These are phyloP conservation scores for Stegodyphus dumicola DNA, from an alignment of 1,140 invertebrate species.

Conservation along the genomic window DNA sequence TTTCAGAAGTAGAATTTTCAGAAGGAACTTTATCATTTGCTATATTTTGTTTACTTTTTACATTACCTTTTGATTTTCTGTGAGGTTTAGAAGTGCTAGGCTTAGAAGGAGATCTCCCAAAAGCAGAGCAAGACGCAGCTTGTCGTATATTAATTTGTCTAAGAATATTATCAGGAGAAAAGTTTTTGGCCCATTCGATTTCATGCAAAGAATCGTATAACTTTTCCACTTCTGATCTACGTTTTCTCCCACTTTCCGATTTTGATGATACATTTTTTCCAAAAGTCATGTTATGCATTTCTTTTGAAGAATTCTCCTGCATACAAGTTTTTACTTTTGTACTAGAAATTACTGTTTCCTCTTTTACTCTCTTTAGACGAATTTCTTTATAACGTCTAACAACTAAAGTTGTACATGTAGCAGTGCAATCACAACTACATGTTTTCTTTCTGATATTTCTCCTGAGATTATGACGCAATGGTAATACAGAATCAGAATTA, in stretches of 20 bases:
- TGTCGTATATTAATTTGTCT: conserved; percentile 24
- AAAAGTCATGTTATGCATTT: not conserved
- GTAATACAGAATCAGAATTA: not conserved
- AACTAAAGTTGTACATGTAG: conserved; percentile 8
- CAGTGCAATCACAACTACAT: conserved; percentile 36
- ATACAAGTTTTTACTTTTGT: conserved; percentile 20
- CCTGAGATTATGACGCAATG: conserved; percentile 27
- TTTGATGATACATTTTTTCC: conserved; percentile 13
- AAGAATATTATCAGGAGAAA: conserved; percentile 52
- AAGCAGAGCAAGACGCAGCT: conserved; percentile 28
- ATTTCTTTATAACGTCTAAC: conserved; percentile 16
- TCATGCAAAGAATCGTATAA: conserved; percentile 43
- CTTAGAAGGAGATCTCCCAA: not conserved
- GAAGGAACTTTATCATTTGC: not conserved
- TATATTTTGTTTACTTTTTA: not conserved
- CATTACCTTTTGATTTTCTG: not conserved
- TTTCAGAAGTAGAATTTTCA: not conserved
- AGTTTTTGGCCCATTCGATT: conserved; percentile 49
- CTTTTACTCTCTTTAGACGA: not conserved
- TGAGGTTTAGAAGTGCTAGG: not conserved
- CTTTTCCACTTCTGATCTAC: conserved; percentile 35
- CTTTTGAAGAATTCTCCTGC: not conserved
- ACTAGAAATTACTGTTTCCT: conserved; percentile 27
- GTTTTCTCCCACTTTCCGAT: not conserved
- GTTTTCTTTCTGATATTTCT: conserved; percentile 40